Base-by-base conservation (phyloP, 2,888 invertebrate species). In the Hirtodrosophila confusa region DNA sequence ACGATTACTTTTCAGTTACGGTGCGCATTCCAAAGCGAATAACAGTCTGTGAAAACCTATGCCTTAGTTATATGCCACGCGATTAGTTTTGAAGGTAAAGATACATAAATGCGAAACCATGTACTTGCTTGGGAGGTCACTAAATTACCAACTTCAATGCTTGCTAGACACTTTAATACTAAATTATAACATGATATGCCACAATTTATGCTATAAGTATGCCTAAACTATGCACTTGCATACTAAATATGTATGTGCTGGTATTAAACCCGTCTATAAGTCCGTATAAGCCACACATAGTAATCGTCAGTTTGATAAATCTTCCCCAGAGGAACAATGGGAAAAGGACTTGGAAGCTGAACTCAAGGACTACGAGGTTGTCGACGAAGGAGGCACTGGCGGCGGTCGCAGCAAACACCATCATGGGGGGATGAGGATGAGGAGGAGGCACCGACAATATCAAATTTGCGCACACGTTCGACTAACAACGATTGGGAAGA, bases 321-420 rank as follows among this genome's bases (percentile, higher is more conserved):
- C 60, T 69, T 75, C 62, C 65, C 54, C 92, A 93, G 93, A 95
- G 95, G 97, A 97, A 92, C 97, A 98, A 93, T 98, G 98, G 97
- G 98, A 98, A 93, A 96, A 96, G 91, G 98, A 98, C 92, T 93
- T 98, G 90, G 98, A 98, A 91, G 97, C 97, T 49, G 98, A 98
- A 92, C 93, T 98, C 82, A 97, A 97, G 91, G 98, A 98, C 91
- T 98, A 97, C 92, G 98, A 98, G 92, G 96, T 98, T 80, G 97
- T 98, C 41, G 93, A 93, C 66, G 94, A 93, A 76, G 92, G 93
- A 63, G 88, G 83, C 65, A 83, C 80, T 43, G 74, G 73, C 31
- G 63, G 69, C 9, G 70, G 69, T 10, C 58, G 67, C 29, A 64
- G 40, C 24, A 57, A 65, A 57, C 40, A 48, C 44, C 37, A 12